Conservation (phyloP, 1,140 invertebrate genomes). For the Pseudomyrmex sp. region DNA sequence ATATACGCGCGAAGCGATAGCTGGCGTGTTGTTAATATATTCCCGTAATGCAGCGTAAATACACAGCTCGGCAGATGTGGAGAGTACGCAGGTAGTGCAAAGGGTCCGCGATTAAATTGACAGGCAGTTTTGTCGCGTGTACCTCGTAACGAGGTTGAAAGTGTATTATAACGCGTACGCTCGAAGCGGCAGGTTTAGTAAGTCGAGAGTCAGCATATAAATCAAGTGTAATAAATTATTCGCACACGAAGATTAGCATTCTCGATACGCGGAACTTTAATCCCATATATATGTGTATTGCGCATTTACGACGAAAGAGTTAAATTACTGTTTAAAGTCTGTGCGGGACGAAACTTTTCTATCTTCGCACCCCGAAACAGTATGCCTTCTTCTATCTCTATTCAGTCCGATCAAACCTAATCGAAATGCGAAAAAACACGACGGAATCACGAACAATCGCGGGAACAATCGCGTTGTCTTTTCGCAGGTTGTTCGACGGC, state of each 20-base stretch:
- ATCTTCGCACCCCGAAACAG: too few relatives aligned
- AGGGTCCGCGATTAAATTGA: constrained; percentile 58
- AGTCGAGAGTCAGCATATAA: neutral
- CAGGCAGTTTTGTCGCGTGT: constrained; percentile 35
- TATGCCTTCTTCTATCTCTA: too few relatives aligned
- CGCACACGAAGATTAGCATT: neutral
- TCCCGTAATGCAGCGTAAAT: constrained; percentile 59
- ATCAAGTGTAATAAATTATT: neutral
- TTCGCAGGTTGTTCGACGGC: constrained; percentile 71
- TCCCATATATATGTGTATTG: neutral
- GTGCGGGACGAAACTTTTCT: too few relatives aligned
- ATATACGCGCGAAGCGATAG: constrained; percentile 45
- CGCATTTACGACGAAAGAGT: neutral
- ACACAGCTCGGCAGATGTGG: constrained; percentile 44
- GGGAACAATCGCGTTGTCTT: constrained; percentile 30
- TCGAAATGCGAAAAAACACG: neutral
- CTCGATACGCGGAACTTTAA: neutral
- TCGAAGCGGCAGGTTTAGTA: neutral
- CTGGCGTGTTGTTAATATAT: constrained; percentile 63
- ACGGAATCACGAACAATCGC: constrained; percentile 50
- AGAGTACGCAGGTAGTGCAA: constrained; percentile 55
- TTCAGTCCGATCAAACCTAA: neutral
- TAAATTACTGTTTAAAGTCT: neutral
- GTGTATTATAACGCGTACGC: neutral
- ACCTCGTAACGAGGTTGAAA: constrained; percentile 8